Conservation (phyloP, 1,140 invertebrate genomes). For the Eufriesea mexicana region DNA sequence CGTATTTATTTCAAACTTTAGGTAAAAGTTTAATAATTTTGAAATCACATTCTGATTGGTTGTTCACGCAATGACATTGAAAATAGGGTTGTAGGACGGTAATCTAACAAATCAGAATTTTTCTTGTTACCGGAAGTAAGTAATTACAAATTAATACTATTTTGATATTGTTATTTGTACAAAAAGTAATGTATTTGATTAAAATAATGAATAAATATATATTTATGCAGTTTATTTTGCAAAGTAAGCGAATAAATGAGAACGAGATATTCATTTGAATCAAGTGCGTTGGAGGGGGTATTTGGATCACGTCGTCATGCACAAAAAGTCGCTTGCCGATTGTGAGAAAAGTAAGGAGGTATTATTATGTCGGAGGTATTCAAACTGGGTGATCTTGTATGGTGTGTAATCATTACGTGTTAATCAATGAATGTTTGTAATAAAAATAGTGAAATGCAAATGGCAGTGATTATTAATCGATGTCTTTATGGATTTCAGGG, state of each 20-base stretch:
- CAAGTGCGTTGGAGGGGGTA: slow-evolving; percentile 36
- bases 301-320: slow-evolving; percentile 70
- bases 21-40: background rate
- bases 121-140: slow-evolving; percentile 13
- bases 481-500: slow-evolving; percentile 88
- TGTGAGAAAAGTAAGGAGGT: slow-evolving; percentile 57
- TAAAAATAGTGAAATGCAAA: slow-evolving; percentile 24
- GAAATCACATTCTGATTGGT: slow-evolving; percentile 27
- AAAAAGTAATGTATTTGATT: background rate
- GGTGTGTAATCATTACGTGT: slow-evolving; percentile 83
- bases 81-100: slow-evolving; percentile 50
- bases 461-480: slow-evolving; percentile 45
- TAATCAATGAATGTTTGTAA: slow-evolving; percentile 27
- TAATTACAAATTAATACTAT: background rate
- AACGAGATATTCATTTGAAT: slow-evolving; percentile 50
- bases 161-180: background rate
- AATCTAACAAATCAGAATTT: slow-evolving; percentile 40
- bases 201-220: background rate
- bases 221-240: background rate
- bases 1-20: background rate
- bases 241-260: background rate
- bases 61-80: background rate
- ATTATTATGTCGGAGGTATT: slow-evolving; percentile 84
- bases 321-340: slow-evolving; percentile 80
- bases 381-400: slow-evolving; percentile 89